These are phyloP conservation scores for Amphilophus citrinellus DNA, from an alignment of 2,113 vertebrate species.

Conservation along the genomic window DNA sequence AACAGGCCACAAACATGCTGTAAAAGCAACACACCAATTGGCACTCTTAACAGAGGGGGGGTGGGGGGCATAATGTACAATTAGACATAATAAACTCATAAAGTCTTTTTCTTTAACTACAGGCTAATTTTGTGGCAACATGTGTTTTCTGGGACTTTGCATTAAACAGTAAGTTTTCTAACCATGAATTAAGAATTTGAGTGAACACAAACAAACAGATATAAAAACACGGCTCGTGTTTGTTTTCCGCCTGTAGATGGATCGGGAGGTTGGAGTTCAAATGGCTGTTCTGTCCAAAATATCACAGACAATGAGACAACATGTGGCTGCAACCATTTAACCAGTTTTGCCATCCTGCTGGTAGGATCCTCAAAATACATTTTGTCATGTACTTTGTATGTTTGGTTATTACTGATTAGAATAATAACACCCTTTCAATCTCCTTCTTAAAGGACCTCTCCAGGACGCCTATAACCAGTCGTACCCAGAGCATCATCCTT, in stretches of 20 bases:
- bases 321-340: constrained; percentile 94
- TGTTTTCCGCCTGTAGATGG: constrained; percentile 75
- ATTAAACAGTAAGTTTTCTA: constrained; percentile 84
- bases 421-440: background rate
- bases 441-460: constrained; percentile 84
- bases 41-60: background rate
- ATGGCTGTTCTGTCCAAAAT: constrained; percentile 85
- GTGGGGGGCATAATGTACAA: background rate
- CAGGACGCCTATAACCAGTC: constrained; percentile 60
- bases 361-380: constrained; percentile 70
- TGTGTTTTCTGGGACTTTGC: constrained; percentile 93
- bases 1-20: background rate
- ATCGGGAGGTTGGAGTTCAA: constrained; percentile 88
- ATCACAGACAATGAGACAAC: constrained; percentile 83
- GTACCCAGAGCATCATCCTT: constrained; percentile 84
- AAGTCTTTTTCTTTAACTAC: constrained; percentile 29
- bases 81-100: background rate
- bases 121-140: constrained; percentile 81
- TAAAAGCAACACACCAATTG: background rate
- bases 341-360: constrained; percentile 93
- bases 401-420: background rate
- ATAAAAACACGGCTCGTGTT: background rate
- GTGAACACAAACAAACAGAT: background rate
- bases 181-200: background rate
- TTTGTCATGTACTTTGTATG: background rate